Evolutionary conservation across 2,113 vertebrate genomes (phyloP), one percentile per base, ranked within the genome.

Genomic region (Macquaria ambigua): DNA sequence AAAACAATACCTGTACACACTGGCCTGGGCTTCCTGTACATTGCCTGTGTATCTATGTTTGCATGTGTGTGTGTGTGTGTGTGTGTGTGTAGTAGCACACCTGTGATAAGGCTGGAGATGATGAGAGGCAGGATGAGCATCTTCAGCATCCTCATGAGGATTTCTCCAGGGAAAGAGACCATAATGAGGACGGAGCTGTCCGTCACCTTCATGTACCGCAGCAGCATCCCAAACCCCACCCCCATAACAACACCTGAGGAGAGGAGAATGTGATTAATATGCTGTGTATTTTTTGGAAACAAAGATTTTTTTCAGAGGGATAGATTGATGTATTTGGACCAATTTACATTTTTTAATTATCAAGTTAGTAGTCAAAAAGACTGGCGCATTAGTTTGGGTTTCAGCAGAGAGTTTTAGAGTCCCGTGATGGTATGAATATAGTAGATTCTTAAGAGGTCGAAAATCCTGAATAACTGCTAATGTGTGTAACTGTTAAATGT

Each of bases 131-230:
- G 93, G 84, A 97, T 97, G 76, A 97, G 94, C 97, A 97, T 97
- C 92, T 97, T 97, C 73, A 97, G 89, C 96, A 97, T 97, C 85
- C 96, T 95, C 97, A 97, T 97, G 14, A 97, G 95, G 84, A 97
- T 95, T 71, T 97, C 97, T 55, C 97, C 97, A 0, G 97, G 97
- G 81, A 97, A 97, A 70, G 96, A 97, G 25, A 97, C 82, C 88
- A 97, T 88, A 21, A 94, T 95, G 34, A 97, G 93, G 15, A 56
- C 74, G 48, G 93, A 78, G 25, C 68, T 66, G 77, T 96, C 94
- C 18, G 84, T 90, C 34, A 96, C 93, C 55, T 74, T 82, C 84
- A 96, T 85, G 83, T 96, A 95, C 8, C 96, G 94, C 72, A 97
- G 92, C 67, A 94, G 64, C 92, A 94, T 92, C 63, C 96, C 96